Conservation (phyloP, 2,797 vertebrate genomes). For the Sebastiscus tertius region DNA sequence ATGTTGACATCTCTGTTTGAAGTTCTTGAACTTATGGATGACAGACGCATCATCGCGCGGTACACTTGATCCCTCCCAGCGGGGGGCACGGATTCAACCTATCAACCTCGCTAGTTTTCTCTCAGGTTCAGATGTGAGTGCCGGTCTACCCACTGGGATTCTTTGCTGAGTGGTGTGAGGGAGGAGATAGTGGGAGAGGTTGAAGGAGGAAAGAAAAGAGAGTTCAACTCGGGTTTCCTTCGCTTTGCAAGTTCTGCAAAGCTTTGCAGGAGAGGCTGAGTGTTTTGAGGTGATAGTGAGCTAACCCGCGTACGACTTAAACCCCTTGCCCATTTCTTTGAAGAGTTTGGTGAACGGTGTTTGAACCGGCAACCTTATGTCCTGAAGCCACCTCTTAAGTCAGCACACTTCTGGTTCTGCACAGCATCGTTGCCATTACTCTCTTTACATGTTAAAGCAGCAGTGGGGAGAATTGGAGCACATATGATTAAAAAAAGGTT, state of each 20-base stretch:
- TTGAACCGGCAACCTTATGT: conserved; percentile 45
- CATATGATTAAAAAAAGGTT: too few species aligned
- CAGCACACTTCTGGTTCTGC: background rate
- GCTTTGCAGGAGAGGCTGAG: conserved; percentile 30
- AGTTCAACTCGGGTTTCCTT: conserved; percentile 58
- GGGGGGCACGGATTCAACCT: conserved; percentile 12
- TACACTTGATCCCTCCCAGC: background rate
- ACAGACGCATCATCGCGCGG: background rate
- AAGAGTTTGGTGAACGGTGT: conserved; percentile 26
- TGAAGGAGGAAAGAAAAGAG: conserved; percentile 1
- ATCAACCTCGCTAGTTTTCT: conserved; percentile 1
- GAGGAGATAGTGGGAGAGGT: conserved; percentile 11
- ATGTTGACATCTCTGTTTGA: conserved; percentile 30
- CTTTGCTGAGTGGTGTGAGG: conserved; percentile 13
- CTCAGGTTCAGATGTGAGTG: conserved; percentile 26
- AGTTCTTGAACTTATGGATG: conserved; percentile 18
- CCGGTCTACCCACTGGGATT: conserved; percentile 22
- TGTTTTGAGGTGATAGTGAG: conserved; percentile 57
- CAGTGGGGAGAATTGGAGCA: too few species aligned
- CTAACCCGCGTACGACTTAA: conserved; percentile 40
- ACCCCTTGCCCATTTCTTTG: conserved; percentile 21
- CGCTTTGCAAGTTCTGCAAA: conserved; percentile 30
- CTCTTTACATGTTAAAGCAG: background rate
- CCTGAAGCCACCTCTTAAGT: background rate
- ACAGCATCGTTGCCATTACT: background rate